Conservation (phyloP, 1,140 invertebrate species). For the Drosophila guanche region DNA sequence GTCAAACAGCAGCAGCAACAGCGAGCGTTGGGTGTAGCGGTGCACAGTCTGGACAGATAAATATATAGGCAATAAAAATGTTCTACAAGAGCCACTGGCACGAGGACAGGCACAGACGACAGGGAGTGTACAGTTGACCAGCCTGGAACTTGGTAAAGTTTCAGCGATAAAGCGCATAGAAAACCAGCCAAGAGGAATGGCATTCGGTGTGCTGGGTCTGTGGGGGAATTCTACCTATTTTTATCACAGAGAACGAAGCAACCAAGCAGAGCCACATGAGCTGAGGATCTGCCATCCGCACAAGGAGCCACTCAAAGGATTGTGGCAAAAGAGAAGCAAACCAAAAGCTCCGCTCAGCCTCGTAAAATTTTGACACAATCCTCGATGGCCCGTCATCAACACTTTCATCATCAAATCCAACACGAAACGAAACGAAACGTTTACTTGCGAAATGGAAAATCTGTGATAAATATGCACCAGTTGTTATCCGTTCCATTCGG, state of each 20-base stretch:
- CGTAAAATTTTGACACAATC: no score
- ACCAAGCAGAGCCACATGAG: no score
- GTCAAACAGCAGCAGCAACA: conserved; percentile 48
- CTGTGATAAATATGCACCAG: conserved; percentile 39
- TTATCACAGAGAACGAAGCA: not conserved
- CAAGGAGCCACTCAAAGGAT: no score
- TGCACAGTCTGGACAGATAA: conserved; percentile 27
- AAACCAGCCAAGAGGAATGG: not conserved
- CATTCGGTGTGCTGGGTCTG: not conserved
- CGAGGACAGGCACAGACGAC: conserved; percentile 9
- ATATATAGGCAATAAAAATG: conserved; percentile 74
- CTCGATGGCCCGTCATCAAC: not conserved
- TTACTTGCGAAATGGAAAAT: conserved; percentile 37
- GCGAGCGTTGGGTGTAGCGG: not conserved
- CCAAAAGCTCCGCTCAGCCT: no score
- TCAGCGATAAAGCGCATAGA: conserved; percentile 22
- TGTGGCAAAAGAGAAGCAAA: no score
- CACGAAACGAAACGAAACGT: conserved; percentile 7
- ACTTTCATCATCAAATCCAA: not conserved
- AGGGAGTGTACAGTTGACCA: conserved; percentile 7
- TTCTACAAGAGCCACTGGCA: conserved; percentile 56
- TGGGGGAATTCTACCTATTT: conserved; percentile 3
- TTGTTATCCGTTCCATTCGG: not conserved
- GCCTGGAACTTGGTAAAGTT: conserved; percentile 6
- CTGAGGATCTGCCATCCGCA: no score